Evolutionary conservation across 2,797 vertebrate genomes (phyloP).

Genomic region (Pangasius macronema): DNA sequence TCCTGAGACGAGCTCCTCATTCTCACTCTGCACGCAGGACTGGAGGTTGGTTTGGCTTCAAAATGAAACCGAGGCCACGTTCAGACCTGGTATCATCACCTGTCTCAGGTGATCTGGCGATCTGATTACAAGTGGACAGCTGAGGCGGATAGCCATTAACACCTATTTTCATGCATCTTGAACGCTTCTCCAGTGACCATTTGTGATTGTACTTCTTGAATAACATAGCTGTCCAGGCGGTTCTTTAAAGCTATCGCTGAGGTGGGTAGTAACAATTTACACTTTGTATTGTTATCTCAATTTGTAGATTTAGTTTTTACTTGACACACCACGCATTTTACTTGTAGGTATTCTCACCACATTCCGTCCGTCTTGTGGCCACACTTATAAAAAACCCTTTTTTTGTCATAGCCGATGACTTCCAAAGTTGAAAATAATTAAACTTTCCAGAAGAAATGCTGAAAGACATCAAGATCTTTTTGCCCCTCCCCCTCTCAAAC

Average conservation of each 20-base stretch:
- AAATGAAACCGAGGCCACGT: slow-evolving; percentile 1
- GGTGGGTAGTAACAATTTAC: not conserved
- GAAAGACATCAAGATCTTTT: not conserved
- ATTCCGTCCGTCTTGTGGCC: not conserved
- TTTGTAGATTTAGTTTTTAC: not conserved
- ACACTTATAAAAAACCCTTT: not conserved
- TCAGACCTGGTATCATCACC: not conserved
- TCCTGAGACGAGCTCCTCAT: slow-evolving; percentile 57
- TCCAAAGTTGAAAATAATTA: not conserved
- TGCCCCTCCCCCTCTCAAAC: not conserved
- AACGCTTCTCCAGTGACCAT: not conserved
- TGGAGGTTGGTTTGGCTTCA: slow-evolving; percentile 63
- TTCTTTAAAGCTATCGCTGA: not conserved
- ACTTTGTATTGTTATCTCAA: not conserved
- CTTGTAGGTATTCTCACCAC: not conserved
- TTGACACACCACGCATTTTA: not conserved
- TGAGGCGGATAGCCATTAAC: not conserved
- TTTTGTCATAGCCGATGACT: not conserved
- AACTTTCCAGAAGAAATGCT: not conserved
- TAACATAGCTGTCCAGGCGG: not conserved
- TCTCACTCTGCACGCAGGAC: slow-evolving; percentile 60
- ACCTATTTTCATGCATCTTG: not conserved
- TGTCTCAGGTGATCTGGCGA: not conserved
- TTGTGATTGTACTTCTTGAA: slow-evolving; percentile 2
- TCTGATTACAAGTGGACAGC: slow-evolving; percentile 9